Conservation (phyloP, 2,888 invertebrate species). For the Melitaea athalia region DNA sequence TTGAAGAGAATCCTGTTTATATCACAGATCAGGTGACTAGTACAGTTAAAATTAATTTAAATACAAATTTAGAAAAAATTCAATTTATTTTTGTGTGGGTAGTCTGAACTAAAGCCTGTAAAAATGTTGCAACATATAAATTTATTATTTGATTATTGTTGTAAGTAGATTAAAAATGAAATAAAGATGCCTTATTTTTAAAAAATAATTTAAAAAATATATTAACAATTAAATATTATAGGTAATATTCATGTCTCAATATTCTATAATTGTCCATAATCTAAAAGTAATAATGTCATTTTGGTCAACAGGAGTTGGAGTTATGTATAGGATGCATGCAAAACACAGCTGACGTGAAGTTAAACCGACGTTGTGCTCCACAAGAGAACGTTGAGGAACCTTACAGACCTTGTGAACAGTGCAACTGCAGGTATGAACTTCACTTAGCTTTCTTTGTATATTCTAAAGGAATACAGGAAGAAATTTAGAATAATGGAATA, state of each 20-base stretch:
- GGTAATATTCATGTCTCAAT: neutral
- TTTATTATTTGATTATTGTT: no score
- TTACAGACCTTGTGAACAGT: conserved; percentile 58
- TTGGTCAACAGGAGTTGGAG: conserved; percentile 84
- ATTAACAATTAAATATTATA: no score
- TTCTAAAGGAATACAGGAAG: no score
- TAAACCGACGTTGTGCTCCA: conserved; percentile 85
- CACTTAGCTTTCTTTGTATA: no score
- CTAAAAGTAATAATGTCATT: neutral
- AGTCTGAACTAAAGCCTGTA: no score
- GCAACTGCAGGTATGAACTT: conserved; percentile 48
- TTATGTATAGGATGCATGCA: conserved; percentile 95
- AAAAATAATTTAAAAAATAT: no score
- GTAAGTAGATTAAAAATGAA: no score
- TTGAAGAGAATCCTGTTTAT: conserved; percentile 86
- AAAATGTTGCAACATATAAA: no score
- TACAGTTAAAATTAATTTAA: no score
- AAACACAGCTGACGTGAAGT: conserved; percentile 88
- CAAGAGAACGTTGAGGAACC: conserved; percentile 49
- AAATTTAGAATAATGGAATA: no score
- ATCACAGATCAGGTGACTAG: conserved; percentile 76
- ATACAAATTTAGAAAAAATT: no score
- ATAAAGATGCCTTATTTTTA: neutral
- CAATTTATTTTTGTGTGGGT: no score
- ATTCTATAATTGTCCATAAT: neutral